Evolutionary conservation across 2,888 invertebrate species (phyloP).

Genomic region (Lacanobia oleracea): DNA sequence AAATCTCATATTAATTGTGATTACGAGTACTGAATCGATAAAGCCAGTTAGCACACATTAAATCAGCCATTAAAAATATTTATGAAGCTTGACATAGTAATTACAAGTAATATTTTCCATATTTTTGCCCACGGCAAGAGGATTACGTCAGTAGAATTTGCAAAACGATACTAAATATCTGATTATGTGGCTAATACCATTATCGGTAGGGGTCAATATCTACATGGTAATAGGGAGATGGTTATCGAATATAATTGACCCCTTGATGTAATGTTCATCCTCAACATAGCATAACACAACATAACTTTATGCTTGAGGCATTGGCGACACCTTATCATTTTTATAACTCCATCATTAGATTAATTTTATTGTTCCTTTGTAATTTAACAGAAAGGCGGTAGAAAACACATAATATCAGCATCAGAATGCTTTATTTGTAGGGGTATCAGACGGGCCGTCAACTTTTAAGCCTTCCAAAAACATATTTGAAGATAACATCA

Average conservation of each 20-base stretch:
- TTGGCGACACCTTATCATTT: background rate
- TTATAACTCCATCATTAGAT: too few relatives aligned
- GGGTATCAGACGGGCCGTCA: too few relatives aligned
- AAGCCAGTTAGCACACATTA: conserved; percentile 23
- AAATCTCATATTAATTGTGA: background rate
- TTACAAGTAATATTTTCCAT: conserved; percentile 42
- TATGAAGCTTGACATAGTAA: conserved; percentile 27
- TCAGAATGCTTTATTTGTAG: too few relatives aligned
- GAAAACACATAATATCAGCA: too few relatives aligned
- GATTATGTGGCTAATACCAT: conserved; percentile 21
- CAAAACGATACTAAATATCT: conserved; percentile 21
- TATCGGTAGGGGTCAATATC: conserved; percentile 25
- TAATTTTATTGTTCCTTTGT: too few relatives aligned
- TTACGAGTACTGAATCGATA: conserved; percentile 10
- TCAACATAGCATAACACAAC: background rate
- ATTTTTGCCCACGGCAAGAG: conserved; percentile 6
- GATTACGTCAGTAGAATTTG: conserved; percentile 51
- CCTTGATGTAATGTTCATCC: conserved; percentile 21
- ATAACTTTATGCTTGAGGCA: background rate
- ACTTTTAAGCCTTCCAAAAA: too few relatives aligned
- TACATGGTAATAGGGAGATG: conserved; percentile 35
- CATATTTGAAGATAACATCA: too few relatives aligned
- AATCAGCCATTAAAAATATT: conserved; percentile 29
- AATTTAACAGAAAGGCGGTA: too few relatives aligned
- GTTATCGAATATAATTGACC: conserved; percentile 48